Evolutionary conservation across 2,113 vertebrate genomes (phyloP), one percentile per base, ranked within the genome.

Genomic region (Heloderma charlesbogerti): DNA sequence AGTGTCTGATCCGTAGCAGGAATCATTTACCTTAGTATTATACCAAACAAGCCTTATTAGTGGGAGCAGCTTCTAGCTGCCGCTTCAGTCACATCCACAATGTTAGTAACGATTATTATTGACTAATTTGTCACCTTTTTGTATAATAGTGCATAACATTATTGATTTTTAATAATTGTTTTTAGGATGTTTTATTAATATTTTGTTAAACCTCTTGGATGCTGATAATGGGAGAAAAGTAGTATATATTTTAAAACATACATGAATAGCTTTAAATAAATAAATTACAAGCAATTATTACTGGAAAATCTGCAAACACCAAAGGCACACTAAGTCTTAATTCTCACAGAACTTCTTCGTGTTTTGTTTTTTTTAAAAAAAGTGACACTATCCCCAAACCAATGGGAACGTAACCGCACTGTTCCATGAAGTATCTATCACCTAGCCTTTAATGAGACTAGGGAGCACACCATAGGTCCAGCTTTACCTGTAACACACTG

Each of bases 1-100:
- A 90, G 84, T 57, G n/a, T 31, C 60, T 86, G 84, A 90, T 71
- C 48, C 63, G 57, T 48, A 90, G 75, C 54, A 51, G 72, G 84
- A 71, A 79, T 54, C 60, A 78, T 20, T n/a, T 69, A 37, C 27
- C 31, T 54, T 90, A 31, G 43, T 79, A 86, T 69, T 79, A 86
- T 40, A 79, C 60, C 43, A 57, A 67, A 86, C 48, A 22, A 43
- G 45, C 71, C 27, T 51, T 48, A 57, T 54, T 78, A 45, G 8
- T 43, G 78, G 60, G 54, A 79, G 57, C n/a, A 37, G 37, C 22
- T 85, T 85, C 60, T 66, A 66, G 57, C 71, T 84, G 20, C 43
- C 57, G 67, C 71, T 22, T 84, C 27, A 43, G 34, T 31, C 57
- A 48, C 6, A 91, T n/a, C 69, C 40, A 67, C 43, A 86, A 20